Base-by-base conservation (phyloP, 2,888 invertebrate species). In the Pristionchus arcanus region DNA sequence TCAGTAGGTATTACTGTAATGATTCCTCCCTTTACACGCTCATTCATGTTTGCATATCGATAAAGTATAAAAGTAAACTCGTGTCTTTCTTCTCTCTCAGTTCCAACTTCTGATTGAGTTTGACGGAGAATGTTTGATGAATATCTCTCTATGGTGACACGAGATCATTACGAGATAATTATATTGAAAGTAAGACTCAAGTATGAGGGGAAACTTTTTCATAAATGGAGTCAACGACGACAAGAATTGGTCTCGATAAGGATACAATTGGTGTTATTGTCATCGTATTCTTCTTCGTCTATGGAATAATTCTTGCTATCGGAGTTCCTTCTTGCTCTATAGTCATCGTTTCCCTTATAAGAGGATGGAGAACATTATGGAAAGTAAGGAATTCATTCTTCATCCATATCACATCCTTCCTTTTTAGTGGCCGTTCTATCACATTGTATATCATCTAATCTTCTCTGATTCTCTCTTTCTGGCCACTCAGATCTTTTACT, bases 41-140 rank as follows among this genome's bases (percentile, higher is more conserved):
- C 59, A 85, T 49, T 85, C 34, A 42, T 85, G 55, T 85, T 85
- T 59, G 59, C 84, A 85, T 85, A 85, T 85, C 84, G 84, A 85
- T 85, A 81, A 81, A 81, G 49, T 7, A 42, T 81, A 28, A 28
- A 53, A 81, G 81, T 81, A 81, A 81, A 81, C 49, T 34, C 74
- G 21, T 74, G 74, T 74, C 63, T 63, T 37, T 37, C n/a, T 71
- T 34, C 74, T 37, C 31, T 37, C 74, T 25, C 4, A 68, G 68
- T 68, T 68, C n/a, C 68, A 28, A 28, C 68, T 68, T 68, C n/a
- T 68, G 59, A 34, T 74, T n/a, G 74, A 63, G 25, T 63, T 63
- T n/a, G n/a, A 63, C 63, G 63, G 71, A 34, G 34, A 21, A 42
- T 25, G 25, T 2, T 16, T 15, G 21, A 77, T 25, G 42, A 77